Base-by-base conservation (phyloP, 2,888 invertebrate species). In the Netelia fuscicornis region DNA sequence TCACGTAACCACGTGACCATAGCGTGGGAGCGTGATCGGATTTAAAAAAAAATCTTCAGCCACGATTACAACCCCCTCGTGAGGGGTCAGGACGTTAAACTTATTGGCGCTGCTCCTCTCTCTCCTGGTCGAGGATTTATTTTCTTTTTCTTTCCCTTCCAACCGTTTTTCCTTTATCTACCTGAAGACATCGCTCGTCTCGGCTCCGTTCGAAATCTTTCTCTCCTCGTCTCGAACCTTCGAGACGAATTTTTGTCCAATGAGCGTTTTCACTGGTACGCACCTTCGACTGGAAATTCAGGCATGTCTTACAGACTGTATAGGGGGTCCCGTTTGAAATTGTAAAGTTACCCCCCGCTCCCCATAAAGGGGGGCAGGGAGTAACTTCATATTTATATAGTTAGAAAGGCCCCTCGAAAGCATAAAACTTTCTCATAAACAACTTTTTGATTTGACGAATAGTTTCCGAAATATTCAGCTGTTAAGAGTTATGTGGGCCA, bases 121-220 rank as follows among this genome's bases (percentile, higher is more conserved):
- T 58, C 74, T 42, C 54, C 25, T 71, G 44, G 30, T 44, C 56
- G 9, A 62, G 20, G 9, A 25, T 25, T 75, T 64, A 20, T 44
- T n/a, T 56, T 42, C 48, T 13, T 17, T 37, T 25, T 75, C 64
- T 30, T 44, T n/a, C 48, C 25, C 48, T 13, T 17, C 52, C 11
- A 67, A 37, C 52, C 54, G 58, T 65, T 71, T 84, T 81, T 72
- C 62, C 54, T 56, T 76, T 81, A 77, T 81, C 81, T 84, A 77
- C 77, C 84, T 72, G 76, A 23, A 30, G 58, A 20, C 81, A 77
- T 84, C 77, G 5, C 30, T 56, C 37, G 20, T 62, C 76, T 62
- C 60, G 48, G 17, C 48, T 64, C 42, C 72, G 44, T 65, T 80
- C 58, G 56, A 71, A n/a, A 48, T 48, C 11, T 48, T 13, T 48